Base-by-base conservation (phyloP, 2,113 vertebrate species). In the Hymenochirus boettgeri region DNA sequence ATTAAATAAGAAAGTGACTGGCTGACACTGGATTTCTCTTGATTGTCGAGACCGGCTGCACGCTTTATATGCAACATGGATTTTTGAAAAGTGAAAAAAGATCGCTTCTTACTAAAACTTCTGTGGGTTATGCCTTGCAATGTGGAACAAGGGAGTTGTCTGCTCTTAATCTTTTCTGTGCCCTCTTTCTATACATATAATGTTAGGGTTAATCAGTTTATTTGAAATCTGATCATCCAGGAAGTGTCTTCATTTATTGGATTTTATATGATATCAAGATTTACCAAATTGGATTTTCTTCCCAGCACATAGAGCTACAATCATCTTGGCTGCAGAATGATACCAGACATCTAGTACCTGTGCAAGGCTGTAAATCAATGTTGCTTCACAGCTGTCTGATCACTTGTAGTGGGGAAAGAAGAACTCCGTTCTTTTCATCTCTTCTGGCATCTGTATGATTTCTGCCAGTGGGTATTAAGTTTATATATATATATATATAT, bases 71-170 rank as follows among this genome's bases (percentile, higher is more conserved):
- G 26, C 23, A 42, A 24, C 22, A 42, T 64, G 52, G 53, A 47
- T 47, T 47, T 56, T 35, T 57, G 15, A 50, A 45, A 65, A 65
- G 63, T 65, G 37, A 26, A n/a, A 27, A 35, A 27, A 17, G n/a
- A 22, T 18, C 35, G 2, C 7, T 52, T 56, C 37, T 31, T 12
- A 57, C 29, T 15, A 52, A 57, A 65, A 65, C 63, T 50, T 57
- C 53, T 57, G 46, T 25, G 53, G 18, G 4, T 21, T 37, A 48
- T 57, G 35, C 47, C 57, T 35, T 19, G 45, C 1, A 50, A 13
- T 51, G 47, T 57, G 54, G 29, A 54, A 58, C 26, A 26, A 42
- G 54, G 54, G 42, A 57, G 63, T 24, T 51, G 63, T 45, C 63
- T 65, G 55, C n/a, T n/a, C n/a, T 24, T 42, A 46, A 7, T 11